A percentile compares a stretch with the other conserved stretches of the same genome.
phyloP scores from a whole-genome alignment of 1,140 invertebrate species.

The Augochlora pura region DNA sequence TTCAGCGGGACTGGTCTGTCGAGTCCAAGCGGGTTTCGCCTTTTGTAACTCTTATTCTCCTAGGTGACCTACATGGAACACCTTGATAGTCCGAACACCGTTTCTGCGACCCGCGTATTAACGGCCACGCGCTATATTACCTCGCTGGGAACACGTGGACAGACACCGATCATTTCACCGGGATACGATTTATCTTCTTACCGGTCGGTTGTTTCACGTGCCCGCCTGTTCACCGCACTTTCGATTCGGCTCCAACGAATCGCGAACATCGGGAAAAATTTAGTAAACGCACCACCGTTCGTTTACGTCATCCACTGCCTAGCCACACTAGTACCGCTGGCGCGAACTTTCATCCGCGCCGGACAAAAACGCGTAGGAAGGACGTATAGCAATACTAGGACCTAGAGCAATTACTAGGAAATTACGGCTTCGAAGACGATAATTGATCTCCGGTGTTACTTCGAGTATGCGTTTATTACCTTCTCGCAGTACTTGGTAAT shows the following conservation, averaged over 20 bases:
- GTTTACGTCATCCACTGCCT: constrained; percentile 4
- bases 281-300: not conserved
- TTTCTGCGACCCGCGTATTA: too few species aligned
- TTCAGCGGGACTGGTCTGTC: constrained; percentile 28
- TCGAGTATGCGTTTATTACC: not conserved
- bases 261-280: not conserved
- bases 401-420: constrained; percentile 8
- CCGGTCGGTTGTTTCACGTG: not conserved
- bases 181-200: not conserved
- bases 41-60: constrained; percentile 40
- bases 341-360: constrained; percentile 45
- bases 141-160: not conserved
- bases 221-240: not conserved
- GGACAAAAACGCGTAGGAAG: constrained; percentile 44
- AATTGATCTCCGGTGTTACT: not conserved
- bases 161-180: not conserved
- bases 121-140: not conserved
- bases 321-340: not conserved
- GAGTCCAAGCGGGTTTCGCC: constrained; percentile 28
- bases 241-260: not conserved
- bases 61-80: constrained; percentile 39
- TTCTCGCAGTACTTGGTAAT: not conserved
- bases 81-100: not conserved
- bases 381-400: constrained; percentile 13
- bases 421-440: not conserved